phyloP scores from a whole-genome alignment of 2,888 invertebrate species.

The Orthonychiurus folsomi region DNA sequence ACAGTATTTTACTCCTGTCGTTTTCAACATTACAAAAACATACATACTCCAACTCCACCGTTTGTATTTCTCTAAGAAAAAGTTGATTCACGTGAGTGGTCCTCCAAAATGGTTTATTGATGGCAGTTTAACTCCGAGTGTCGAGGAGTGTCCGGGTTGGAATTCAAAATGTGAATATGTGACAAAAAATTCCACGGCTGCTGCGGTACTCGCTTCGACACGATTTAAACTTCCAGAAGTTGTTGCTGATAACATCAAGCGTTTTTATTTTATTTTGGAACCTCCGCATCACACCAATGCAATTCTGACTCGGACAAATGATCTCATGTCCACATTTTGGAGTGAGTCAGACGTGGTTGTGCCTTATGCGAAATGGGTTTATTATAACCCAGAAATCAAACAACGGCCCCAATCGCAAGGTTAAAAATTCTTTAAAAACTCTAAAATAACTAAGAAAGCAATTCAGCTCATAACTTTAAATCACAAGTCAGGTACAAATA shows the following conservation, averaged over 20 bases:
- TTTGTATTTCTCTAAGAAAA: too few species aligned
- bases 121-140: too few species aligned
- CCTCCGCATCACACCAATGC: background rate
- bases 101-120: too few species aligned
- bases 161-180: background rate
- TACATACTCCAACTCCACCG: background rate
- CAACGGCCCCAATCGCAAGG: too few species aligned
- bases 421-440: too few species aligned
- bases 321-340: background rate
- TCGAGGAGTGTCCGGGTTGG: background rate
- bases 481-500: too few species aligned
- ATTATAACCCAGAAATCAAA: background rate
- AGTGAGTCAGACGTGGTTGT: background rate
- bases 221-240: background rate
- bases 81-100: too few species aligned
- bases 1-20: too few species aligned
- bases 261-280: background rate
- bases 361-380: background rate
- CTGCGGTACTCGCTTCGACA: background rate
- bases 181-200: background rate
- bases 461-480: too few species aligned
- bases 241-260: too few species aligned
- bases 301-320: background rate
- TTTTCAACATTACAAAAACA: background rate
- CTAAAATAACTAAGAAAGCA: too few species aligned